These are phyloP conservation scores for Xiphophorus maculatus DNA, from an alignment of 2,113 vertebrate genomes.

Conservation along the genomic window DNA sequence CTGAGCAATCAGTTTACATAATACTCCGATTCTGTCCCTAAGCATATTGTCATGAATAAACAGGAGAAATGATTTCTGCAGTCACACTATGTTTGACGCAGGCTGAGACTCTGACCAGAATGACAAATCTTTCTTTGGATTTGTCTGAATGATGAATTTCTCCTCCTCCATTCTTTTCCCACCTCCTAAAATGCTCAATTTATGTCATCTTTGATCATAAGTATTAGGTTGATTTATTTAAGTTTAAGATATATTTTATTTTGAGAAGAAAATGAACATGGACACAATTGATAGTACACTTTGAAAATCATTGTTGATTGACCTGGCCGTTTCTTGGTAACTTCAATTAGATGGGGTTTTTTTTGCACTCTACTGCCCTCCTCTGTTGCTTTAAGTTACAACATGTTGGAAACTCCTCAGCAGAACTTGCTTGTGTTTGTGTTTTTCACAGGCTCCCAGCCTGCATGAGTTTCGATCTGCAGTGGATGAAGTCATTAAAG, in stretches of 20 bases:
- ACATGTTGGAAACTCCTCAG: neutral
- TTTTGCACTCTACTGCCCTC: conserved; percentile 52
- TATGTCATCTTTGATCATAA: neutral
- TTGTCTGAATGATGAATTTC: conserved; percentile 32
- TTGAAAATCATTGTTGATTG: neutral
- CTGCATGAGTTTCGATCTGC: conserved; percentile 48
- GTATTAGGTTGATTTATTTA: no score
- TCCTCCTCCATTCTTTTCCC: conserved; percentile 17
- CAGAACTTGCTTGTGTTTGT: neutral
- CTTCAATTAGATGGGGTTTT: neutral
- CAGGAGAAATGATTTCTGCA: conserved; percentile 17
- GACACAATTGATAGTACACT: neutral
- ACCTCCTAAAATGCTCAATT: conserved; percentile 33
- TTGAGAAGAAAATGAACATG: no score
- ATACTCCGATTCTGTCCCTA: neutral
- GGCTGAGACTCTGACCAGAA: conserved; percentile 13
- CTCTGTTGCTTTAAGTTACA: conserved; percentile 24
- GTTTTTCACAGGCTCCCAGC: conserved; percentile 47
- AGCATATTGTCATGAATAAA: neutral
- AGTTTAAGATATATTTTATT: no score
- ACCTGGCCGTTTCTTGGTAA: neutral
- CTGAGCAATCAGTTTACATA: neutral
- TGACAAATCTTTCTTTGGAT: conserved; percentile 17
- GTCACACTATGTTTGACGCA: conserved; percentile 21
- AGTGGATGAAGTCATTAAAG: conserved; percentile 48